phyloP scores from a whole-genome alignment of 2,797 vertebrate genomes.

The Calcarius lapponicus region DNA sequence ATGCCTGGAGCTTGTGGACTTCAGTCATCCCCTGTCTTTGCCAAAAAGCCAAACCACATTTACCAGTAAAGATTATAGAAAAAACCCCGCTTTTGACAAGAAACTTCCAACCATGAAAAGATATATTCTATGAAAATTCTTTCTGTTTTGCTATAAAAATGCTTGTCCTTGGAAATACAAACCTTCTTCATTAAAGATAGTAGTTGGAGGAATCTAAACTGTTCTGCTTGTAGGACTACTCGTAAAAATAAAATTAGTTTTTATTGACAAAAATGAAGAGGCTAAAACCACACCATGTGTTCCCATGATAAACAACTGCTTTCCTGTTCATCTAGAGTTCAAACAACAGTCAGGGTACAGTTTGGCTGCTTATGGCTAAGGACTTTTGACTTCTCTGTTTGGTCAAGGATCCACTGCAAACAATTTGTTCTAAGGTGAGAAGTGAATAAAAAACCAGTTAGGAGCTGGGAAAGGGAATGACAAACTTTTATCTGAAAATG shows the following conservation, averaged over 20 bases:
- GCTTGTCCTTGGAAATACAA: background rate
- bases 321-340: background rate
- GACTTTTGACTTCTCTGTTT: background rate
- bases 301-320: background rate
- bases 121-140: conserved; percentile 13
- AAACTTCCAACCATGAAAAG: background rate
- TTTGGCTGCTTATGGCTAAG: background rate
- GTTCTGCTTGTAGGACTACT: background rate
- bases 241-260: background rate
- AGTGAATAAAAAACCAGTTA: background rate
- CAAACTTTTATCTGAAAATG: conserved; percentile 5
- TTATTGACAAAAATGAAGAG: background rate
- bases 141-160: background rate
- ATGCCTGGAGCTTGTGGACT: background rate
- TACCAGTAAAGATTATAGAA: background rate
- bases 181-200: background rate
- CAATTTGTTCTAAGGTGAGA: conserved; percentile 1
- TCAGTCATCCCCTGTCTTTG: background rate
- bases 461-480: background rate
- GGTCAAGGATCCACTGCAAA: background rate
- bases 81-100: background rate
- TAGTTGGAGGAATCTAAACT: background rate
- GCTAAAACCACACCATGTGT: background rate
- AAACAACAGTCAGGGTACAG: background rate
- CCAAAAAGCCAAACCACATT: background rate